Base-by-base conservation (phyloP, 2,888 invertebrate genomes). In the Tanypteryx hageni region DNA sequence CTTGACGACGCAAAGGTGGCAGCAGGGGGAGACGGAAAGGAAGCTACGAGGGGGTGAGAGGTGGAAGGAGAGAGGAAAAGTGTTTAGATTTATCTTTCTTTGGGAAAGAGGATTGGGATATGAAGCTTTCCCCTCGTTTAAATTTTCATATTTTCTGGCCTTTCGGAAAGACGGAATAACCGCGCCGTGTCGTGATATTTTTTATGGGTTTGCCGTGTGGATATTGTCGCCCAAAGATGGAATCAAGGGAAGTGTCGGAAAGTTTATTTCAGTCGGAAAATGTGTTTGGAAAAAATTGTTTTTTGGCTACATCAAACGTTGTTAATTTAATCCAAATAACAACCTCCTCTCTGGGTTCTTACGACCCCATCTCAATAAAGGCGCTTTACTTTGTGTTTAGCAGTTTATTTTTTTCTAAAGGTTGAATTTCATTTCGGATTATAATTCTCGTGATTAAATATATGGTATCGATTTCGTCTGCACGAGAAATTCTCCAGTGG, bases 71-170 rank as follows among this genome's bases (percentile, higher is more conserved):
- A n/a, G 82, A 59, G 27, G 57, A 57, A 27, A 0, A 11, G 85
- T 76, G 76, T 76, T 76, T 76, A 76, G 76, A 76, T 76, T 76
- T 76, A 76, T 76, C 11, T 27, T 27, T 76, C 76, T 76, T 76
- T 76, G 22, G 22, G 76, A 76, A 76, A 76, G 76, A 76, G 76
- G 76, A 68, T 68, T 68, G 68, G 68, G 68, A 68, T 68, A 68
- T 68, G 68, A 68, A 68, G 68, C 68, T 68, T 68, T 68, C n/a
- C 76, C 11, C 3, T 14, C 27, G 10, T 27, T 76, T 27, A 76
- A 76, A 76, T 76, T 76, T 76, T 76, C 27, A 27, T 76, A 27
- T 76, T 76, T 22, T 27, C 22, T 27, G 22, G 27, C 9, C 76
- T 76, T 76, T 27, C 76, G 22, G 76, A 27, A 27, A 44, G 22